A percentile compares a stretch with the other conserved stretches of the same genome.
Conservation (phyloP, 2,113 vertebrate genomes). For the Polyodon spathula region DNA sequence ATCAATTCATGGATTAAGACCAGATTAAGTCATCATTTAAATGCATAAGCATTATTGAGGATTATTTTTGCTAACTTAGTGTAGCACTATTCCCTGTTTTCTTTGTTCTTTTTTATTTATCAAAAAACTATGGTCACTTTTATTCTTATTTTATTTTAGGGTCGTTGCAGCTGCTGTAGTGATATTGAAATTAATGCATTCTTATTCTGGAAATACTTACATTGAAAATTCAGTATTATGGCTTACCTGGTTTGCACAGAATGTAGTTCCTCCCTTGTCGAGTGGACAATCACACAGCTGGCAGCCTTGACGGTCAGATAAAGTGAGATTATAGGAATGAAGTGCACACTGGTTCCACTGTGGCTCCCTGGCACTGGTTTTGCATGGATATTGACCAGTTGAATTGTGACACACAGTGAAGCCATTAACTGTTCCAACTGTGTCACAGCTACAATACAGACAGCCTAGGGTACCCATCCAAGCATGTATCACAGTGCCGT, state of each 20-base stretch:
- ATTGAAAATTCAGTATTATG: too few species aligned
- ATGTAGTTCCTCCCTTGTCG: slow-evolving; percentile 63
- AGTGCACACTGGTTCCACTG: slow-evolving; percentile 61
- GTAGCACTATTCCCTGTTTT: too few species aligned
- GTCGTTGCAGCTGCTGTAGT: too few species aligned
- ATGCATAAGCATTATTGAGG: too few species aligned
- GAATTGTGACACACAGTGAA: slow-evolving; percentile 57
- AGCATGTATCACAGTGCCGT: slow-evolving; percentile 58
- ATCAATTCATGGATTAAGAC: too few species aligned
- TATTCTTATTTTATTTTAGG: too few species aligned
- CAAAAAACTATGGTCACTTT: too few species aligned
- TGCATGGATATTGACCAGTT: slow-evolving; percentile 73
- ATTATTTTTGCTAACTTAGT: too few species aligned
- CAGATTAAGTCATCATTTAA: too few species aligned
- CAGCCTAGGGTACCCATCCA: slow-evolving; percentile 66
- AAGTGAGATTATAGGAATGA: slow-evolving; percentile 62
- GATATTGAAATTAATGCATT: too few species aligned
- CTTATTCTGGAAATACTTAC: too few species aligned
- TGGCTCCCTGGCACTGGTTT: slow-evolving; percentile 56
- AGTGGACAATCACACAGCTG: slow-evolving; percentile 55
- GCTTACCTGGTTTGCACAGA: slow-evolving; percentile 72
- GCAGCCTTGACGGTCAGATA: slow-evolving; percentile 47
- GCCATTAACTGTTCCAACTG: slow-evolving; percentile 54
- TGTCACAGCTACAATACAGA: slow-evolving; percentile 68
- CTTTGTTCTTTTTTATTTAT: too few species aligned